A percentile compares a stretch with the other conserved stretches of the same genome.
phyloP scores from a whole-genome alignment of 2,888 invertebrate species.

The Leptopterna dolabrata region DNA sequence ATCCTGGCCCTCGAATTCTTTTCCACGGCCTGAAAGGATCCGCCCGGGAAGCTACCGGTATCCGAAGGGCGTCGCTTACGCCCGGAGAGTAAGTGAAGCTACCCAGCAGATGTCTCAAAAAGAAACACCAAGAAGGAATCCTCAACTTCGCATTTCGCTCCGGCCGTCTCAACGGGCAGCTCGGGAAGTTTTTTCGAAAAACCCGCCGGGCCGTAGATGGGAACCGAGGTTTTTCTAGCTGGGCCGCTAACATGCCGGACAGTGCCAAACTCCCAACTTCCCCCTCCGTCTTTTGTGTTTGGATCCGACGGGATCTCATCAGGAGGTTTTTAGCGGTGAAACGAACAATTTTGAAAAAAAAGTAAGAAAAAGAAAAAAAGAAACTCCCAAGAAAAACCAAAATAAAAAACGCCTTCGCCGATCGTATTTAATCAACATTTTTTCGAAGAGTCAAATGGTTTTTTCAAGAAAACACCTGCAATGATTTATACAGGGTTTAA shows the following conservation, averaged over 20 bases:
- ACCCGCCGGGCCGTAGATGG: not conserved
- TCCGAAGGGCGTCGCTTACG: not conserved
- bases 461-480: slow-evolving; percentile 7
- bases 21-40: not conserved
- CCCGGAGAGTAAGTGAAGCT: not conserved
- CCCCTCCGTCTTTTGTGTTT: not conserved
- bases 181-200: not conserved
- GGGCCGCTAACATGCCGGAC: not conserved
- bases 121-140: not conserved
- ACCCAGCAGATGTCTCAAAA: not conserved
- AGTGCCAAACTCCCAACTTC: slow-evolving; percentile 3
- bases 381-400: too few species aligned
- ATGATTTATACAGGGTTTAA: slow-evolving; percentile 7
- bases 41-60: not conserved
- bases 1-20: not conserved
- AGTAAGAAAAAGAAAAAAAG: not conserved
- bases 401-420: too few species aligned
- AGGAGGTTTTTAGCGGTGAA: not conserved
- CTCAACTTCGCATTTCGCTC: not conserved
- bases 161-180: not conserved
- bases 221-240: not conserved
- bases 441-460: not conserved
- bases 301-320: slow-evolving; percentile 3
- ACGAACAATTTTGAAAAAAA: not conserved
- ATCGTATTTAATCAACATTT: not conserved